Conservation (phyloP, 2,888 invertebrate species). For the Timema cristinae region DNA sequence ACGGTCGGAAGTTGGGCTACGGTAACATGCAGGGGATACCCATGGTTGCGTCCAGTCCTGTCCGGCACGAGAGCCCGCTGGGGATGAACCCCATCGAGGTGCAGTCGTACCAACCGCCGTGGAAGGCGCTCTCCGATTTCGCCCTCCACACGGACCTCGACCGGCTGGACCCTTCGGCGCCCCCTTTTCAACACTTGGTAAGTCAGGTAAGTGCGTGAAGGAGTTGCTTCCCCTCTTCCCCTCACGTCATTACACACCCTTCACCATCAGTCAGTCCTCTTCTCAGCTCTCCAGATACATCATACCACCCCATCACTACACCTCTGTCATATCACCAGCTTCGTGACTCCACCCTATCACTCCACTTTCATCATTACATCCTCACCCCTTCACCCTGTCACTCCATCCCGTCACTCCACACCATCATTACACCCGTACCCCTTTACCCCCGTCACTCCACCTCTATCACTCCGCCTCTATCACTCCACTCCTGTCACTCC, state of each 20-base stretch:
- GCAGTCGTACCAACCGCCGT: conserved; percentile 92
- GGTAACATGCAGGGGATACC: conserved; percentile 96
- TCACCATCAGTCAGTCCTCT: too few relatives aligned
- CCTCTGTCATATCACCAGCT: neutral
- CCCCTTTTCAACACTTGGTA: conserved; percentile 94
- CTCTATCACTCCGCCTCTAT: too few relatives aligned
- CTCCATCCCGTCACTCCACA: neutral
- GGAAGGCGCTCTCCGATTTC: conserved; percentile 95
- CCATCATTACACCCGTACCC: too few relatives aligned
- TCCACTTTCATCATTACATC: too few relatives aligned
- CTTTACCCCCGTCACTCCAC: too few relatives aligned
- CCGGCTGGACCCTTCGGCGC: conserved; percentile 74
- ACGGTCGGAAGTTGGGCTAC: conserved; percentile 90
- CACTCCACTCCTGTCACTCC: too few relatives aligned
- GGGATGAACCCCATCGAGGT: conserved; percentile 86
- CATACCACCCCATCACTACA: neutral
- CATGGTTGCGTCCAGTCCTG: conserved; percentile 94
- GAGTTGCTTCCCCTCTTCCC: too few relatives aligned
- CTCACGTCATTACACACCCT: too few relatives aligned
- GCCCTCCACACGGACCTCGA: conserved; percentile 93
- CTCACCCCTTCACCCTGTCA: neutral
- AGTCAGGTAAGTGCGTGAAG: conserved; percentile 67
- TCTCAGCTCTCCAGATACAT: too few relatives aligned
- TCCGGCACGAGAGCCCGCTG: conserved; percentile 81
- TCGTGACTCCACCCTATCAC: neutral